Evolutionary conservation across 2,113 vertebrate genomes (phyloP).

Genomic region (Dicerorhinus sumatrensis): DNA sequence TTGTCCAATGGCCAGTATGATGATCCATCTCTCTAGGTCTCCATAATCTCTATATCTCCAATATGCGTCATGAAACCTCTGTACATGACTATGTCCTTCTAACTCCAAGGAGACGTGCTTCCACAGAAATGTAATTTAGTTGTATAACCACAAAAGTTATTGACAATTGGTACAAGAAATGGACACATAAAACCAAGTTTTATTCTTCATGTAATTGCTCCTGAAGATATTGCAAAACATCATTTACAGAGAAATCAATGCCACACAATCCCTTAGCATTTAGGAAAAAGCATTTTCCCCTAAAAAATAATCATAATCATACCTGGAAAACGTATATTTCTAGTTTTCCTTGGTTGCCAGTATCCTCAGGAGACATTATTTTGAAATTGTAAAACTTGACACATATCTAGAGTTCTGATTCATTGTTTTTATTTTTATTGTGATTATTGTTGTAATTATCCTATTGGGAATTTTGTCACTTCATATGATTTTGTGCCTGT

Average conservation of each 20-base stretch:
- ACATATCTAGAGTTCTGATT: background rate
- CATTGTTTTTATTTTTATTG: background rate
- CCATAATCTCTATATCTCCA: background rate
- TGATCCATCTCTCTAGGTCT: background rate
- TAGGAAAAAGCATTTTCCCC: background rate
- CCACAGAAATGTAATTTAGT: background rate
- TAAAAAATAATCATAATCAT: background rate
- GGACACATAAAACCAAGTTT: slow-evolving; percentile 49
- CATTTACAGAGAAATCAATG: slow-evolving; percentile 57
- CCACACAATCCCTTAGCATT: slow-evolving; percentile 22
- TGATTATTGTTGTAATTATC: background rate
- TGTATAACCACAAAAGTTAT: background rate
- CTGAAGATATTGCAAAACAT: slow-evolving; percentile 4
- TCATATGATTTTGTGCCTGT: background rate
- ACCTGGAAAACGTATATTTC: background rate
- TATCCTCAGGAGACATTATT: background rate
- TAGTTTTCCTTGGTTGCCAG: background rate
- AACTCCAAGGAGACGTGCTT: background rate
- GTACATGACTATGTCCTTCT: background rate
- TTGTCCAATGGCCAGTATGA: background rate
- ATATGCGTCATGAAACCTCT: background rate
- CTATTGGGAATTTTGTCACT: background rate
- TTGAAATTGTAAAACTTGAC: background rate
- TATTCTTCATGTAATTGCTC: slow-evolving; percentile 34
- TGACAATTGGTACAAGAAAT: slow-evolving; percentile 48